A percentile compares a stretch with the other conserved stretches of the same genome.
Conservation (phyloP, 2,888 invertebrate genomes). For the Aspidiotus destructor region DNA sequence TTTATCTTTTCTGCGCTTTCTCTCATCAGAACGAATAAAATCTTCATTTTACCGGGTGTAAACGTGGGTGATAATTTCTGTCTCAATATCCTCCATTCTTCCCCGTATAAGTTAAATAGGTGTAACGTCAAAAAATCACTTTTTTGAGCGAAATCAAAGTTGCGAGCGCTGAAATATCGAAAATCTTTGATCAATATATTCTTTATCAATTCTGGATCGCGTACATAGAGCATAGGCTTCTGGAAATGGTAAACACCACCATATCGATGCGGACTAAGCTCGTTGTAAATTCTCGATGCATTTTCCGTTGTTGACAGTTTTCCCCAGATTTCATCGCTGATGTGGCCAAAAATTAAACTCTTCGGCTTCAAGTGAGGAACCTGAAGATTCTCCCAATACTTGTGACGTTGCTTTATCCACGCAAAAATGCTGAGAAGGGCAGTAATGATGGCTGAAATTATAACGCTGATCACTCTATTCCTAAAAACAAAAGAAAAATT, state of each 20-base stretch:
- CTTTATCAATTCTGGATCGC: conserved; percentile 46
- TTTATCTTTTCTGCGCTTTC: conserved; percentile 42
- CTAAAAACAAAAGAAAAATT: too few species aligned
- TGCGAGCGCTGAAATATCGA: conserved; percentile 44
- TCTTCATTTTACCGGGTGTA: conserved; percentile 48
- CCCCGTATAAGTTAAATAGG: conserved; percentile 44
- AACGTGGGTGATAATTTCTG: conserved; percentile 48
- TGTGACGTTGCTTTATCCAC: conserved; percentile 6
- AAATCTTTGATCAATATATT: conserved; percentile 46
- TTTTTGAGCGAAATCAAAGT: conserved; percentile 40
- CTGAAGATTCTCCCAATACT: conserved; percentile 17
- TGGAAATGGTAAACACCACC: conserved; percentile 47
- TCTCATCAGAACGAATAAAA: conserved; percentile 46
- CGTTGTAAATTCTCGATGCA: conserved; percentile 5
- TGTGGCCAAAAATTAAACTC: conserved; percentile 21
- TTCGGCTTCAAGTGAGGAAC: conserved; percentile 16
- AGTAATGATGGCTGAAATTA: too few species aligned
- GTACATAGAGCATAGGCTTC: conserved; percentile 44
- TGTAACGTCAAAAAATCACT: conserved; percentile 42
- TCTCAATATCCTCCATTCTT: conserved; percentile 48
- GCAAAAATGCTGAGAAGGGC: too few species aligned
- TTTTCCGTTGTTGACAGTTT: conserved; percentile 15
- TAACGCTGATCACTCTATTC: too few species aligned
- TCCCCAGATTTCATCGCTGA: conserved; percentile 7
- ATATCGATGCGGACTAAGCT: conserved; percentile 36